Base-by-base conservation (phyloP, 1,140 invertebrate species). In the Drosophila teissieri region DNA sequence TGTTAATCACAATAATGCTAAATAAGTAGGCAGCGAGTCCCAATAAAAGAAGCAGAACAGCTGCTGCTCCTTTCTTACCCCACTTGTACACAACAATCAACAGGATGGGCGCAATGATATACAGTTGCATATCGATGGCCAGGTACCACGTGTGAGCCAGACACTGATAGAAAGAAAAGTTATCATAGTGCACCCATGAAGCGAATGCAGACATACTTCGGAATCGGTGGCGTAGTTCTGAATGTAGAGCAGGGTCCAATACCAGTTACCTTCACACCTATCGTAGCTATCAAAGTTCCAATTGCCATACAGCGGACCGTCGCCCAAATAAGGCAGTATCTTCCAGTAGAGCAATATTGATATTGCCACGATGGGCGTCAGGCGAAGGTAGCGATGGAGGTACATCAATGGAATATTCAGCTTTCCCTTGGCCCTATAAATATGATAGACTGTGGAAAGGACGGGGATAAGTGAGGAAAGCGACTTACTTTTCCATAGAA, bases 141-240 rank as follows among this genome's bases (percentile, higher is more conserved):
- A 98, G 93, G 81, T 97, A 98, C 97, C 97, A 98, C 0, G 96
- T 95, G 93, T 97, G 96, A 51, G 95, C 95, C 95, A 98, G 95
- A 78, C 97, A 98, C 96, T 97, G 92, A 37, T 40, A 12, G 19
- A 24, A 0, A 7, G 5, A 19, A 0, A 0, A 14, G 11, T 62
- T 45, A 36, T 3, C 2, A n/a, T 1, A 11, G 10, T 11, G 1
- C 22, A 2, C 12, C 1, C 17, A 15, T 8, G 5, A 0, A 15
- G 7, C 3, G 0, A 14, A 0, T 11, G 11, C 10, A 2, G 4
- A 58, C 82, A 52, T 45, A 88, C 83, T 14, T 62, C 40, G 3
- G 68, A 36, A 8, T 51, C 2, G 4, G 76, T 31, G 7, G 73
- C 84, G 58, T 89, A 89, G 31, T 89, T 89, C 27, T 89, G 84